Evolutionary conservation across 2,888 invertebrate genomes (phyloP).

Genomic region (Epinotia demarniana): DNA sequence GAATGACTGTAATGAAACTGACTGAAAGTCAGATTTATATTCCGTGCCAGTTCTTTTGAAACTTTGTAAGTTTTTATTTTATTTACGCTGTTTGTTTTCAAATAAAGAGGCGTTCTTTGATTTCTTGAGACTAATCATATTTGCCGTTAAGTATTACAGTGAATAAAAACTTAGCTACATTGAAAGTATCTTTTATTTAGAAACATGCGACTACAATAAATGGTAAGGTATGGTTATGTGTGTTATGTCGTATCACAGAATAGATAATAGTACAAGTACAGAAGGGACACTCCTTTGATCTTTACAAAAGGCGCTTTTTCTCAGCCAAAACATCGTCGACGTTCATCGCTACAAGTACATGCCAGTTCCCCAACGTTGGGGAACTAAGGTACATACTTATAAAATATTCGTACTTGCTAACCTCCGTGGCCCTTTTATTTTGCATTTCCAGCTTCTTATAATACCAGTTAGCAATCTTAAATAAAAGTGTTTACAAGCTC

Average conservation of each 20-base stretch:
- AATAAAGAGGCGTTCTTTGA: not conserved
- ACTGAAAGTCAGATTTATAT: not conserved
- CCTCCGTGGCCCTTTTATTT: not conserved
- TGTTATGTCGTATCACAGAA: not conserved
- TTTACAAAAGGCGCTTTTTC: too few species aligned
- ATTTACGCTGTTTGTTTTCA: not conserved
- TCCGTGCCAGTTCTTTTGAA: not conserved
- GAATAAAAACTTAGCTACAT: not conserved
- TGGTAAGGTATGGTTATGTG: not conserved
- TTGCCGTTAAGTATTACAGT: not conserved
- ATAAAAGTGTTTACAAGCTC: not conserved
- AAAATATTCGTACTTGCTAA: not conserved
- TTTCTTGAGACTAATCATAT: slow-evolving; percentile 11
- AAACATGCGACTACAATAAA: not conserved
- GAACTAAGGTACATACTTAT: too few species aligned
- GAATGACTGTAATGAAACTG: not conserved
- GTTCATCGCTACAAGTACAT: too few species aligned
- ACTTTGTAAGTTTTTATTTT: not conserved
- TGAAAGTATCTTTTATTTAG: not conserved
- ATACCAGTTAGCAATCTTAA: too few species aligned
- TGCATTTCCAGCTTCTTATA: not conserved
- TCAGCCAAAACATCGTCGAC: too few species aligned
- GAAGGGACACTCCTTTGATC: too few species aligned
- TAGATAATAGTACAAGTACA: too few species aligned
- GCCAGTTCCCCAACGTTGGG: too few species aligned